A percentile compares a stretch with the other conserved stretches of the same genome.
Conservation (phyloP, 2,888 invertebrate genomes). For the Ferrisia virgata region DNA sequence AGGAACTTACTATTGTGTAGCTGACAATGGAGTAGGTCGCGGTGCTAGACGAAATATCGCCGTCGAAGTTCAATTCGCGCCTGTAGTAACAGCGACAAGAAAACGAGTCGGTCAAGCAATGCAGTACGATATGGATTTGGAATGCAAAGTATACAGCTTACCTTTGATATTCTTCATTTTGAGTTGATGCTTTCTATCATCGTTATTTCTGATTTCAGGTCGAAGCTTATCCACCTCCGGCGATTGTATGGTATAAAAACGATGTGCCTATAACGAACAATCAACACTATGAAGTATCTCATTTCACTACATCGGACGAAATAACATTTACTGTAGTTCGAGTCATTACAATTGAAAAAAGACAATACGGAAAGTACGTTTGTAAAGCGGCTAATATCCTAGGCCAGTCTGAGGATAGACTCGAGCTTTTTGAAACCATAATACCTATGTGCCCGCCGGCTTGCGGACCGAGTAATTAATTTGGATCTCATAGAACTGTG, state of each 20-base stretch:
- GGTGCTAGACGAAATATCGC: slow-evolving; percentile 82
- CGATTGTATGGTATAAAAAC: slow-evolving; percentile 87
- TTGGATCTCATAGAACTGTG: neutral
- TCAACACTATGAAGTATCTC: slow-evolving; percentile 85
- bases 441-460: slow-evolving; percentile 92
- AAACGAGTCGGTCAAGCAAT: slow-evolving; percentile 82
- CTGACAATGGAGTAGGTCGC: slow-evolving; percentile 82
- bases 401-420: slow-evolving; percentile 73
- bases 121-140: slow-evolving; percentile 89
- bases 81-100: slow-evolving; percentile 77
- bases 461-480: slow-evolving; percentile 56
- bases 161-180: slow-evolving; percentile 37
- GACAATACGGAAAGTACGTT: slow-evolving; percentile 79
- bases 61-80: slow-evolving; percentile 84
- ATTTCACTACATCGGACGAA: slow-evolving; percentile 87
- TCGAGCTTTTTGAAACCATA: slow-evolving; percentile 78
- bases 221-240: slow-evolving; percentile 93
- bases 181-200: slow-evolving; percentile 79
- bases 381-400: slow-evolving; percentile 88
- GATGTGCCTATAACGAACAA: slow-evolving; percentile 77
- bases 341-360: slow-evolving; percentile 85
- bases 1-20: slow-evolving; percentile 90
- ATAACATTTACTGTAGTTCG: slow-evolving; percentile 86
- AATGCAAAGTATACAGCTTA: slow-evolving; percentile 86
- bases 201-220: slow-evolving; percentile 55